Base-by-base conservation (phyloP, 1,140 invertebrate species). In the Acromyrmex echinatior region DNA sequence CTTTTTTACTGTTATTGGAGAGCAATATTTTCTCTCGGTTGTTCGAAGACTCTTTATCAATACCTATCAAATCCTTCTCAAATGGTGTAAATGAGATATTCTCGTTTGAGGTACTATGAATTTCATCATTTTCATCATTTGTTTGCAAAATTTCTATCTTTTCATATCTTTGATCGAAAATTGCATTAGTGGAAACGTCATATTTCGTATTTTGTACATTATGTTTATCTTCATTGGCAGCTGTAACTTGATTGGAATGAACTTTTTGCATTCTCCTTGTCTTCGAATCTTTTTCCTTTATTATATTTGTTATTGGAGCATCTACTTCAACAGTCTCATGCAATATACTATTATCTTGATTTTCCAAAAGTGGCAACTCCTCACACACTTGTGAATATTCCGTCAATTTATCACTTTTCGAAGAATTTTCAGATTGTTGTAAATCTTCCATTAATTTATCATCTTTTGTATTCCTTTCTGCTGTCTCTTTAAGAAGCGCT, bases 141-240 rank as follows among this genome's bases (percentile, higher is more conserved):
- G 3, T 28, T 68, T 68, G 77, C 18, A 9, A 2, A 70, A 70
- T 14, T 25, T 70, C 6, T 51, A 12, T 4, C 18, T 49, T 70
- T 51, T 70, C 7, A 12, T 70, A 16, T 49, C 5, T 49, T 28
- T 70, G 21, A 60, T 62, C 12, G 3, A n/a, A 49, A 12, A 51
- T 62, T 63, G 35, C 35, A 74, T 74, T 39, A 62, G 1, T 62
- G 56, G 9, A 25, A 80, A 62, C 16, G 9, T n/a, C 28, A 25
- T 7, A 16, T 31, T 62, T 35, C n/a, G 66, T 90, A 90, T 85
- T 86, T 84, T n/a, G 49, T 78, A 51, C 58, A 71, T 3, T 74
- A 3, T 78, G 53, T 76, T 68, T 28, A 63, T 25, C 14, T 88
- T 74, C 3, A 81, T 7, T 31, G 87, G 28, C 9, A 89, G 25